Evolutionary conservation across 1,140 invertebrate species (phyloP), one percentile per base, ranked within the genome.

Genomic region (Plutomurus gul): DNA sequence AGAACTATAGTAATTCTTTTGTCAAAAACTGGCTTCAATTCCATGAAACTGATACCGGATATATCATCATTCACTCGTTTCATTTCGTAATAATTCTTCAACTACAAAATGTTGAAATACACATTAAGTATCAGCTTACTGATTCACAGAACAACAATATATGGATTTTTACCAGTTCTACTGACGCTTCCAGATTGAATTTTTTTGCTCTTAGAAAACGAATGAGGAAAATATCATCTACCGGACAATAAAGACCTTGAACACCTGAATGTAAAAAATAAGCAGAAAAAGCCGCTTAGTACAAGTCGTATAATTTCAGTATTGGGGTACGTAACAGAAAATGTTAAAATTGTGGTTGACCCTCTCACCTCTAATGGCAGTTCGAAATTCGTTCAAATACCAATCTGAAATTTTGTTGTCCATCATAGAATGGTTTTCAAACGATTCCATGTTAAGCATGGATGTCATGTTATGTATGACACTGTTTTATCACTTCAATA

Each of bases 191-290:
- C 3, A 94, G 88, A 85, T 93, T 91, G 86, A 94, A 96, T 85
- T 92, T 92, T 80, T 94, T 89, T 0, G 93, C 93, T 81, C 95
- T 89, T 33, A 97, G 87, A 87, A 96, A 96, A 84, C 92, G 89
- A 16, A 95, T 86, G 27, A 97, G 86, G 86, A 93, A 96, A 5
- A 90, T 90, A 85, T 95, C 93, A 85, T 96, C 95, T 49, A 85
- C 87, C 76, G 75, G 75, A 43, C 56, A 70, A 3, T 13, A 5
- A 11, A 65, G 27, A 7, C 56, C 56, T 1, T 65, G 4, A 2
- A 65, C 36, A 7, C 18, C 56, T 65, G 16, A 1, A 60, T 16
- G 18, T 8, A 36, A 25, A 65, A 11, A 33, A 1, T 10, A 10
- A 30, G 10, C 13, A 16, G 27, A 22, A n/a, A 30, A 2, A 56